Evolutionary conservation across 2,113 vertebrate genomes (phyloP).

Genomic region (Tautogolabrus adspersus): DNA sequence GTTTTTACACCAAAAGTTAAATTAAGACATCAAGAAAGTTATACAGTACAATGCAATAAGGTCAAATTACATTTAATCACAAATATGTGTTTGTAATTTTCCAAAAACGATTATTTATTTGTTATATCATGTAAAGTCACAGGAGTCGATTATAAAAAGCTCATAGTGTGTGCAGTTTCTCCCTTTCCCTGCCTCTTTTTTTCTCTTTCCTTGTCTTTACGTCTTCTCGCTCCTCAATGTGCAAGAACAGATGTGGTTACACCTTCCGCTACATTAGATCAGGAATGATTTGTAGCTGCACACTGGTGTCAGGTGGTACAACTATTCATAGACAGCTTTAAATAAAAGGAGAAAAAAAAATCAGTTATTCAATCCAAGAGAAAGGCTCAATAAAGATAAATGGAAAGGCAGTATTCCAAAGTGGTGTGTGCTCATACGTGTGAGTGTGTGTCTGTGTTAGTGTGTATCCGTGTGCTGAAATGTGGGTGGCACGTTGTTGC

Average conservation of each 20-base stretch:
- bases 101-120: no score
- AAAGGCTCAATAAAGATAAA: constrained; percentile 1
- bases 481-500: constrained; percentile 40
- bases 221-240: constrained; percentile 26
- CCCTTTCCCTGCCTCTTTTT: constrained; percentile 3
- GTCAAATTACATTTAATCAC: no score
- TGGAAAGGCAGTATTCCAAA: constrained; percentile 14
- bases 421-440: not conserved
- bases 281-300: constrained; percentile 41
- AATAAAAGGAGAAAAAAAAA: constrained; percentile 71
- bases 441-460: not conserved
- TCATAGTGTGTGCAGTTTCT: not conserved
- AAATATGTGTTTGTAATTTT: no score
- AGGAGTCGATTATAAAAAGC: no score
- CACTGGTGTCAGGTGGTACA: constrained; percentile 46
- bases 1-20: no score
- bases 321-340: constrained; percentile 67
- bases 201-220: constrained; percentile 14
- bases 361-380: constrained; percentile 28
- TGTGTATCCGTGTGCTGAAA: not conserved
- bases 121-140: no score
- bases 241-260: constrained; percentile 54
- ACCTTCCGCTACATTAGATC: constrained; percentile 62
- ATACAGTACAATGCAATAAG: no score
- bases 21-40: no score